Percentiles rank a stretch among this genome's conserved stretches.
phyloP scores from a whole-genome alignment of 1,140 invertebrate genomes.

The Pachypeltis micranthus region DNA sequence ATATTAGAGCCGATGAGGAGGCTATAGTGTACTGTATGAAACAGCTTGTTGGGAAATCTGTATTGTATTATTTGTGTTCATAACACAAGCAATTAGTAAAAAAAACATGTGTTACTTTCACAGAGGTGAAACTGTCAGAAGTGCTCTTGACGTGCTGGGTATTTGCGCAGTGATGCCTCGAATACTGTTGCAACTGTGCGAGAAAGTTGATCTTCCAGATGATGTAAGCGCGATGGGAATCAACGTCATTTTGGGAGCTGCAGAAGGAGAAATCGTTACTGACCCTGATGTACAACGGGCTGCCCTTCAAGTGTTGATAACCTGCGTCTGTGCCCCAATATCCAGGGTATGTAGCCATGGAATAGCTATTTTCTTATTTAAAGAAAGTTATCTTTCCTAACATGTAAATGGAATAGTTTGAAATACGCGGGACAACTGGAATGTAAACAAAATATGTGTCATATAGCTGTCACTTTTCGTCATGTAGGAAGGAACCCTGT shows the following conservation, averaged over 20 bases:
- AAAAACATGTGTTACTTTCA: constrained; percentile 31
- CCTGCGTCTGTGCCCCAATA: constrained; percentile 85
- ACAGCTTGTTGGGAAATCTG: too few species aligned
- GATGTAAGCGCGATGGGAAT: constrained; percentile 57
- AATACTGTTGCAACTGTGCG: constrained; percentile 68
- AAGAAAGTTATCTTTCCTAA: too few species aligned
- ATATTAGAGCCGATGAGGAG: too few species aligned
- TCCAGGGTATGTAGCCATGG: constrained; percentile 51
- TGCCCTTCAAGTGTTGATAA: constrained; percentile 75
- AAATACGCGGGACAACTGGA: too few species aligned
- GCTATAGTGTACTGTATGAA: too few species aligned
- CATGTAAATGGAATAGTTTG: too few species aligned
- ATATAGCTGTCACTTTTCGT: too few species aligned
- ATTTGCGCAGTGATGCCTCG: constrained; percentile 83
- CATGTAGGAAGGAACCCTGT: too few species aligned
- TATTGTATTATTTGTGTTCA: too few species aligned
- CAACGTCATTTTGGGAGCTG: constrained; percentile 54
- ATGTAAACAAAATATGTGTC: too few species aligned
- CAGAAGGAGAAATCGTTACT: constrained; percentile 76
- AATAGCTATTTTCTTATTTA: too few species aligned
- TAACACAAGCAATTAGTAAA: too few species aligned
- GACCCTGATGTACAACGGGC: constrained; percentile 86
- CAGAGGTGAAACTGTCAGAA: constrained; percentile 77
- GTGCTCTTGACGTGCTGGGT: constrained; percentile 77
- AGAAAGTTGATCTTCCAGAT: constrained; percentile 62